Conservation (phyloP, 2,113 vertebrate genomes). For the Rattus rattus region DNA sequence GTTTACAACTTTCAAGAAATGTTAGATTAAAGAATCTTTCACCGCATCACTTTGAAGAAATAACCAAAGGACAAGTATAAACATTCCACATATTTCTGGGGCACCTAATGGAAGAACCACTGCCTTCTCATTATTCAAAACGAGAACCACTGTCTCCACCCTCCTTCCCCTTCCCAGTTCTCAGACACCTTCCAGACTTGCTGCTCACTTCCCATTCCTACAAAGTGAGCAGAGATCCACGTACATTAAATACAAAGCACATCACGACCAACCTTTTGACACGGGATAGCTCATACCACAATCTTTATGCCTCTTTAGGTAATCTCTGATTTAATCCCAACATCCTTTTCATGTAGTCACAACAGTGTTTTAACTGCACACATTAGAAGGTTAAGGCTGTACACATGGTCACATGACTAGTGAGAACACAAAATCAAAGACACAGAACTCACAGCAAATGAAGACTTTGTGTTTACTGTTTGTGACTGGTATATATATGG, state of each 20-base stretch:
- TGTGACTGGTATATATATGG: not conserved
- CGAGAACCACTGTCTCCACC: not conserved
- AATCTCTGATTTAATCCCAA: not conserved
- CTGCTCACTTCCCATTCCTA: not conserved
- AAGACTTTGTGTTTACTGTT: not conserved
- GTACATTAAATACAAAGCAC: rapidly evolving
- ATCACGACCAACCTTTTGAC: not conserved
- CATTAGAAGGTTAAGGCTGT: not conserved
- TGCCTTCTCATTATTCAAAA: not conserved
- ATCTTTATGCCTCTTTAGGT: not conserved
- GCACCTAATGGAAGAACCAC: not conserved
- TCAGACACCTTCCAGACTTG: not conserved
- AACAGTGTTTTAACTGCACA: rapidly evolving
- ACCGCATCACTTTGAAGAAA: not conserved
- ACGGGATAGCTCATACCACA: not conserved
- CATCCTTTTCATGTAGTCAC: not conserved
- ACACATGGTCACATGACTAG: not conserved
- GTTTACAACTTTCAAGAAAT: not conserved
- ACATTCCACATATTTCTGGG: too few relatives aligned
- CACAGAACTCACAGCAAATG: too few relatives aligned
- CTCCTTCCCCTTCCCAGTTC: not conserved
- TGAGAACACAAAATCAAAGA: not conserved
- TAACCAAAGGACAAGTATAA: not conserved
- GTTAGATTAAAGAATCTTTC: too few relatives aligned
- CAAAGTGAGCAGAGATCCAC: not conserved